Percentiles rank a stretch among this genome's conserved stretches.
These are phyloP conservation scores for Hypercompe scribonia DNA, from an alignment of 2,888 invertebrate species.

Conservation along the genomic window DNA sequence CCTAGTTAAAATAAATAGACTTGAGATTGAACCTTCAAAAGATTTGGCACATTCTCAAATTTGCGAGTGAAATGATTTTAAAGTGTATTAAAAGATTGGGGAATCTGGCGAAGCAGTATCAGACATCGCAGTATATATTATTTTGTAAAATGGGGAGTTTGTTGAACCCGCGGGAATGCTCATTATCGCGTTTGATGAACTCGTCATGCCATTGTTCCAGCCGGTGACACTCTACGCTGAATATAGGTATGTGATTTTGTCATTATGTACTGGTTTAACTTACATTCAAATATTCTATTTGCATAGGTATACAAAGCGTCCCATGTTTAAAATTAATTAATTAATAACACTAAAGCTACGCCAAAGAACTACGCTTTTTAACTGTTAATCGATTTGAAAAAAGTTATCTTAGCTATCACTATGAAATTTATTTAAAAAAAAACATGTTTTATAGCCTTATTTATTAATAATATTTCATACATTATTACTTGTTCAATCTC, in stretches of 20 bases:
- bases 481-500: too few species aligned
- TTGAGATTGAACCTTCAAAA: constrained; percentile 31
- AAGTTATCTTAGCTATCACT: too few species aligned
- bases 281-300: constrained; percentile 18
- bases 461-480: too few species aligned
- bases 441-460: too few species aligned
- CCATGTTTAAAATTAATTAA: background rate
- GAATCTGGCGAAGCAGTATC: constrained; percentile 68
- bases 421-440: too few species aligned
- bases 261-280: constrained; percentile 25
- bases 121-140: constrained; percentile 69
- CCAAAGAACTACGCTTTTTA: background rate
- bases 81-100: constrained; percentile 59
- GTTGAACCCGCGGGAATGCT: constrained; percentile 83
- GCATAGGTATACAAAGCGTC: background rate
- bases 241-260: constrained; percentile 46
- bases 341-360: background rate
- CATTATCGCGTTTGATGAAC: constrained; percentile 84
- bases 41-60: constrained; percentile 66
- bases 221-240: constrained; percentile 63
- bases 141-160: constrained; percentile 81
- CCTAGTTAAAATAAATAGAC: constrained; percentile 17
- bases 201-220: constrained; percentile 79
- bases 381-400: too few species aligned
- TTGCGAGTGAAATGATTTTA: constrained; percentile 60